Percentiles rank a stretch among this genome's conserved stretches.
phyloP scores from a whole-genome alignment of 2,888 invertebrate genomes.

The Agrotis clavis region DNA sequence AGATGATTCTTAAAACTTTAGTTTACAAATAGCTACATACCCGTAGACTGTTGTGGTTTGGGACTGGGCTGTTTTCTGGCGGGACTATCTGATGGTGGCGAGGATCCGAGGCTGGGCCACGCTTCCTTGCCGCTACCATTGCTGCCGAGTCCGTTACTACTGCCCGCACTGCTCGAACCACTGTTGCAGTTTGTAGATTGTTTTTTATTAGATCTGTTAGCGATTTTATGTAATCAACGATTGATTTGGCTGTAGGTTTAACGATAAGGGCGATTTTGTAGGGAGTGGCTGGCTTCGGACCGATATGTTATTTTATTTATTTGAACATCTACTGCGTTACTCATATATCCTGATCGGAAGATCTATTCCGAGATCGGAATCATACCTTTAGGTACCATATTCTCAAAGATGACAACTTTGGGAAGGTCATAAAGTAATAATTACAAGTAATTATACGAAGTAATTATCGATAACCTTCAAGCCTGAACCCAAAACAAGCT shows the following conservation, averaged over 20 bases:
- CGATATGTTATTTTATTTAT: background rate
- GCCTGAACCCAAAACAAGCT: background rate
- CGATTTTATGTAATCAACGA: conserved; percentile 30
- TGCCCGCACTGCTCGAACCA: conserved; percentile 67
- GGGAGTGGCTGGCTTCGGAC: conserved; percentile 25
- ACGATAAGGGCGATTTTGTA: conserved; percentile 41
- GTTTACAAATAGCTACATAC: no score
- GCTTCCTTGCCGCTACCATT: conserved; percentile 92
- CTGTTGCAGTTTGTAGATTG: conserved; percentile 76
- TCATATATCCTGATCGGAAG: no score
- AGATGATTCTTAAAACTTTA: no score
- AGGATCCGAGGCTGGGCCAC: conserved; percentile 93
- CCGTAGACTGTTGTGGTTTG: conserved; percentile 81
- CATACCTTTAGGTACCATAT: no score
- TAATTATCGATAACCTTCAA: background rate
- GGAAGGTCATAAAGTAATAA: no score
- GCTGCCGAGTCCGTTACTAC: conserved; percentile 69
- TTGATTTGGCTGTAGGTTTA: conserved; percentile 10
- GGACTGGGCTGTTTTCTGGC: conserved; percentile 84
- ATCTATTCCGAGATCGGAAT: no score
- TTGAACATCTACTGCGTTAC: background rate
- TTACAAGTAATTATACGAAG: no score
- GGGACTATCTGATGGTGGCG: conserved; percentile 88
- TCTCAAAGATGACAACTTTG: no score
- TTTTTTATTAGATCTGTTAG: conserved; percentile 85